phyloP scores from a whole-genome alignment of 1,140 invertebrate species.

The Eupristina koningsbergeri region DNA sequence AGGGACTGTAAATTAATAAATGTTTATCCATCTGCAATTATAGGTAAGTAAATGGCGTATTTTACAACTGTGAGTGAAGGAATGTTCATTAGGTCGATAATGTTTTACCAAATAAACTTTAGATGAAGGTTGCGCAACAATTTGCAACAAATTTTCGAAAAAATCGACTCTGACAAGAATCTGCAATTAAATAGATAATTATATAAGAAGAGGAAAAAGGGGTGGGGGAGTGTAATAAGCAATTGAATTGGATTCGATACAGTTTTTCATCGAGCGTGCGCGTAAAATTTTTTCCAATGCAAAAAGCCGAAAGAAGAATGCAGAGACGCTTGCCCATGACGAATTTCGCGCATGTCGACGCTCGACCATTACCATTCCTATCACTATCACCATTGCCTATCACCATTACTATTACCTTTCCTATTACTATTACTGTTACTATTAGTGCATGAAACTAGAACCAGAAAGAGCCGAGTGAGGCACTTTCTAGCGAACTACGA shows the following conservation, averaged over 20 bases:
- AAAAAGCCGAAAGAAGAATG: not conserved
- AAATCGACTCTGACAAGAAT: not conserved
- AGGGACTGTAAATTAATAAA: not conserved
- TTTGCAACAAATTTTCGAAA: not conserved
- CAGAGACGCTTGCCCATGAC: not conserved
- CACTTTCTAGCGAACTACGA: conserved; percentile 36
- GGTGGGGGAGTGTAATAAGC: not conserved
- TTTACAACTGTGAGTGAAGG: not conserved
- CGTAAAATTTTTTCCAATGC: not conserved
- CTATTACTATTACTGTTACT: too few species aligned
- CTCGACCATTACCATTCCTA: not conserved
- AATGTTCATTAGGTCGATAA: not conserved
- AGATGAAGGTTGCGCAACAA: not conserved
- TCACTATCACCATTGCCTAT: not conserved
- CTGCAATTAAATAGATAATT: not conserved
- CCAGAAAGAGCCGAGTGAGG: too few species aligned
- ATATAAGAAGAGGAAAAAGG: not conserved
- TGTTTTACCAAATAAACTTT: not conserved
- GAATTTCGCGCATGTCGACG: not conserved
- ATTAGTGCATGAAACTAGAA: too few species aligned
- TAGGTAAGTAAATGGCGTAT: not conserved
- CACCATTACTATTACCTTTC: too few species aligned
- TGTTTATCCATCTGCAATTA: conserved; percentile 10
- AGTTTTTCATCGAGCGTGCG: not conserved
- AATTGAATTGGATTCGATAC: not conserved